A percentile compares a stretch with the other conserved stretches of the same genome.
These are phyloP conservation scores for Lomographa bimaculata DNA, from an alignment of 2,888 invertebrate genomes.

Conservation along the genomic window DNA sequence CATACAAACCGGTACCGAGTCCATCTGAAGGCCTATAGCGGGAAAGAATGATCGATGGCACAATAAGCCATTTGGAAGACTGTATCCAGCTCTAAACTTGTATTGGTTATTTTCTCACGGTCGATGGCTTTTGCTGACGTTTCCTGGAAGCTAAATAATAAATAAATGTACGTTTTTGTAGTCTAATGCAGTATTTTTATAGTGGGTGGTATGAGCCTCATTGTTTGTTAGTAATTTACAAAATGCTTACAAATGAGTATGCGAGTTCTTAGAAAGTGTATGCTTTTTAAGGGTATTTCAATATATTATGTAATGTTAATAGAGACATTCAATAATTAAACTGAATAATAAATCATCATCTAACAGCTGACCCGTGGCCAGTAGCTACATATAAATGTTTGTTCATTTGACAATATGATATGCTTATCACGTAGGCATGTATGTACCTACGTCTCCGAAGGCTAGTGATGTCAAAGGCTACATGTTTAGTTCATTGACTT, in stretches of 20 bases:
- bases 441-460: slow-evolving; percentile 16
- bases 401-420: slow-evolving; percentile 4
- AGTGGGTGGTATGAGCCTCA: slow-evolving; percentile 11
- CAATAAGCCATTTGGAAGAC: slow-evolving; percentile 35
- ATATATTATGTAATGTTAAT: too few relatives aligned
- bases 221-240: slow-evolving; percentile 21
- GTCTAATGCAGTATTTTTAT: slow-evolving; percentile 33
- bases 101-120: slow-evolving; percentile 47
- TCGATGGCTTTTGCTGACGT: slow-evolving; percentile 38
- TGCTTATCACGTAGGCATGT: slow-evolving; percentile 23
- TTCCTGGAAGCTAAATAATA: slow-evolving; percentile 44
- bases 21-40: slow-evolving; percentile 24
- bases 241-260: slow-evolving; percentile 7
- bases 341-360: too few relatives aligned
- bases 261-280: too few relatives aligned
- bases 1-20: slow-evolving; percentile 33
- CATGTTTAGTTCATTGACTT: slow-evolving; percentile 30
- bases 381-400: slow-evolving; percentile 3
- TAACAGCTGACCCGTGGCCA: slow-evolving; percentile 3
- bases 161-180: slow-evolving; percentile 37
- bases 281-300: too few relatives aligned
- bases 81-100: slow-evolving; percentile 33
- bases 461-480: slow-evolving; percentile 30
- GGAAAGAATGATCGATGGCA: slow-evolving; percentile 35
- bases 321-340: too few relatives aligned